Evolutionary conservation across 2,113 vertebrate genomes (phyloP).

Genomic region (Onychorhynchus coronatus): DNA sequence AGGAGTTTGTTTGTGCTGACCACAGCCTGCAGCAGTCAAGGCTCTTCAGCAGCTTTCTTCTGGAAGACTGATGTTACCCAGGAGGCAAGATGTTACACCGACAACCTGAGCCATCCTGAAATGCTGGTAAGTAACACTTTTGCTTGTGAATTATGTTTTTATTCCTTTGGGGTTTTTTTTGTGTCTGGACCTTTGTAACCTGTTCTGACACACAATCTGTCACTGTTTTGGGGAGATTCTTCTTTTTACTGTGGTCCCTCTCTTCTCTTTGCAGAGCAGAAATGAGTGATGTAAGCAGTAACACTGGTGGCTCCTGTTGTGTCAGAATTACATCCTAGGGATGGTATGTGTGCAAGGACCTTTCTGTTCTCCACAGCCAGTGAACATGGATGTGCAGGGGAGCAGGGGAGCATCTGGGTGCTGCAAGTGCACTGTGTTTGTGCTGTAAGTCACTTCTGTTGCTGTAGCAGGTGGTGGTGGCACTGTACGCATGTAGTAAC

Average conservation of each 20-base stretch:
- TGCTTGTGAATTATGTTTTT: neutral
- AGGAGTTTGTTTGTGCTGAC: neutral
- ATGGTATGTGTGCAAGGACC: neutral
- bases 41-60: neutral
- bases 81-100: neutral
- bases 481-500: neutral
- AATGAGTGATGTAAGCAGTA: neutral
- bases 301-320: neutral
- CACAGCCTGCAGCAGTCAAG: neutral
- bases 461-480: neutral
- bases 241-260: neutral
- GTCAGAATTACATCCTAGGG: neutral
- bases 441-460: neutral
- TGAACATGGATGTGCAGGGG: neutral
- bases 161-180: neutral
- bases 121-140: slow-evolving; percentile 4
- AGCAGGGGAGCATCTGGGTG: neutral
- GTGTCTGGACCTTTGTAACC: neutral
- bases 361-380: neutral
- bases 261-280: neutral
- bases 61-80: neutral
- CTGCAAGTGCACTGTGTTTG: neutral
- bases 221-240: neutral
- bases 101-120: neutral
- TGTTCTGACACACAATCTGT: neutral